Base-by-base conservation (phyloP, 2,888 invertebrate genomes). In the Cetonia aurata region DNA sequence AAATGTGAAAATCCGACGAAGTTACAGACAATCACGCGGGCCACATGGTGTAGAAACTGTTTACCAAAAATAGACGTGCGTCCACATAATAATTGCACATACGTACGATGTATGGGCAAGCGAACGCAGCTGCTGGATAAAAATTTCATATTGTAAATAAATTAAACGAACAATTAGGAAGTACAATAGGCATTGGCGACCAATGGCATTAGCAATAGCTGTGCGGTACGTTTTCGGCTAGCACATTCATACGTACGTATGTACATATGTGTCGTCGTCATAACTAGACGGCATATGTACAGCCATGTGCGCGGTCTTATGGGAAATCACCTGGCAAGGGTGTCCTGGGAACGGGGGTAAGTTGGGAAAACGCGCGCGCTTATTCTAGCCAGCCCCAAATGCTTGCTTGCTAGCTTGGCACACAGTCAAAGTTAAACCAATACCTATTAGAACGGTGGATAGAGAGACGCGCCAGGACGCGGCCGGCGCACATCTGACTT, bases 291-390 rank as follows among this genome's bases (percentile, higher is more conserved):
- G 82, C 84, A 84, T 84, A 84, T 84, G 84, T 83, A 83, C 84
- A 84, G 84, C 84, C 84, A 85, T 85, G 84, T 84, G 84, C 82
- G 79, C 77, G 81, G 84, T 85, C 84, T 84, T 85, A 83, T 85
- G 84, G 84, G 84, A 85, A 85, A 85, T 85, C 84, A 85, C 84
- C 84, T 85, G 84, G 84, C 79, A 79, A 80, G 80, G 80, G 81
- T 80, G 80, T 78, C 76, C 79, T 82, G 82, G 82, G 82, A 82
- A 82, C 81, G 80, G 77, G 79, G 79, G 75, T 68, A 71, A 71
- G 65, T 66, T 70, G 62, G 73, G 60, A 70, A 66, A 65, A 68
- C 57, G 25, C 60, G 73, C 67, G 71, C 71, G 68, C 69, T 68
- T 57, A 50, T 50, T 48, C 57, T 37, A 57, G 53, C 53, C 46